Evolutionary conservation across 2,113 vertebrate species (phyloP), one percentile per base, ranked within the genome.

Genomic region (Otolemur garnettii): DNA sequence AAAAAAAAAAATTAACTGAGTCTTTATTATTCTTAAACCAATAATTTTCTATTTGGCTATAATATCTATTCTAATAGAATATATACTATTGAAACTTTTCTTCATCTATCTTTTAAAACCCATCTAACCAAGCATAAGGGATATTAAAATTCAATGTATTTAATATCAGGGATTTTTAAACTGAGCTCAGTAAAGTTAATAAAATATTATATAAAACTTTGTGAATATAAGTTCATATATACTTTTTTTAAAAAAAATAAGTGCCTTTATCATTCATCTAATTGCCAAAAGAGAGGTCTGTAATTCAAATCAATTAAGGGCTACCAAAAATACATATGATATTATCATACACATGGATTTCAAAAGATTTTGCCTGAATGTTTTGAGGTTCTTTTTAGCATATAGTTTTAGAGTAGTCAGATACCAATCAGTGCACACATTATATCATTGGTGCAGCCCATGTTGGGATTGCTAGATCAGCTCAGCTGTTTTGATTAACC

Each of bases 71-170:
- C 1, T 72, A n/a, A 38, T 60, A 26, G n/a, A 94, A 77, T 80
- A 42, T 42, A 45, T 35, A 72, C 2, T 57, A 28, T 11, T 77
- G 22, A 42, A 60, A 50, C 24, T 89, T 92, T 89, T 92, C 28
- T 86, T 87, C 4, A 82, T 62, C 0, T 57, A 71, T 81, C 33
- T 72, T 93, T 97, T 88, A 87, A 93, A 94, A 33, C 1, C 30
- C 10, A 83, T 12, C 17, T 69, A 71, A 86, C 13, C 6, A 86
- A 92, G 30, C 6, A 96, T 33, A 45, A 35, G 38, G 11, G 4
- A 87, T 93, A 90, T 75, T 84, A 92, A 71, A 74, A 57, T 35
- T 89, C 86, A 14, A 80, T 83, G 45, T 50, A 50, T 50, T 50
- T 50, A 83, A 8, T 50, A 90, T 22, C 17, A 92, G 14, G 12